Conservation (phyloP, 2,797 vertebrate genomes). For the Tapirus indicus region DNA sequence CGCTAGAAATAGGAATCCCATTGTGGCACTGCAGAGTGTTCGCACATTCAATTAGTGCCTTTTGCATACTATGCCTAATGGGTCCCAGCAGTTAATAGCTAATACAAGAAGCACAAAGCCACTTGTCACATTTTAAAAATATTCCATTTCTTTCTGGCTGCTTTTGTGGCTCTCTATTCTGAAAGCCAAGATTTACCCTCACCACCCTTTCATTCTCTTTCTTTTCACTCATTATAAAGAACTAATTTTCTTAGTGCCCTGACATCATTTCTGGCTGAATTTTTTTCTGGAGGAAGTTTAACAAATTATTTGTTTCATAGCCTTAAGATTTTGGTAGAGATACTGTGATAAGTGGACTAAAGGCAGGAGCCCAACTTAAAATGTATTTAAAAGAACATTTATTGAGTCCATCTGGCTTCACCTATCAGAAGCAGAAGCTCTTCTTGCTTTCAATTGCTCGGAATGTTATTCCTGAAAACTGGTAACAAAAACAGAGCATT, state of each 20-base stretch:
- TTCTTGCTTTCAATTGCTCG: neutral
- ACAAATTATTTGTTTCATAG: conserved; percentile 50
- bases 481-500: conserved; percentile 13
- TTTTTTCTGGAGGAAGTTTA: neutral
- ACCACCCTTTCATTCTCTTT: conserved; percentile 53
- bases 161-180: conserved; percentile 60
- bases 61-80: conserved; percentile 76
- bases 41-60: conserved; percentile 80
- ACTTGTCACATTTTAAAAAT: conserved; percentile 80
- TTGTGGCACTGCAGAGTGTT: conserved; percentile 73
- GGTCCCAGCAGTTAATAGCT: conserved; percentile 81
- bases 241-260: conserved; percentile 70
- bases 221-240: conserved; percentile 62
- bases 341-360: conserved; percentile 45
- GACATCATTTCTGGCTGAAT: conserved; percentile 62
- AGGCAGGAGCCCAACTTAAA: conserved; percentile 12
- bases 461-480: conserved; percentile 48
- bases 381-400: conserved; percentile 45
- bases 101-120: conserved; percentile 75
- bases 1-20: conserved; percentile 81
- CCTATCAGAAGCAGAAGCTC: neutral
- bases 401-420: neutral
- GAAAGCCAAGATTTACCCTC: conserved; percentile 64
- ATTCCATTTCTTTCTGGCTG: conserved; percentile 74
- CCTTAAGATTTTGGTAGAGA: conserved; percentile 9